Evolutionary conservation across 2,113 vertebrate genomes (phyloP), one percentile per base, ranked within the genome.

Genomic region (Danio rerio): DNA sequence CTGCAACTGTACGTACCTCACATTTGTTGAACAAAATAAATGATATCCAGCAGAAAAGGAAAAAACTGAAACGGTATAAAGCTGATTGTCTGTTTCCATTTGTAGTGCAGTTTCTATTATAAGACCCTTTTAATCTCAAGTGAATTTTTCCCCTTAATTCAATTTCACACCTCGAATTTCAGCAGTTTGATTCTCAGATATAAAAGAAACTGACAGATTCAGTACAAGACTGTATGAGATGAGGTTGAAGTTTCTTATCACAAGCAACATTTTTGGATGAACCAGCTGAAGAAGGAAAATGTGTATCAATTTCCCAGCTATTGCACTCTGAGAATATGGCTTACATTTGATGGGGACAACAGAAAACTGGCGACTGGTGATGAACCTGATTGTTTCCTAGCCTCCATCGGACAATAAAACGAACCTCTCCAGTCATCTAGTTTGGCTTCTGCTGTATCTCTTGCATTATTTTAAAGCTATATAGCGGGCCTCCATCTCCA

Each of bases 401-500:
- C 18, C 49, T 74, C 49, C 42, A 49, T 18, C 5, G 42, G 58
- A 70, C 21, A 53, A 78, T 55, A 84, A 49, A 80, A 79, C 79
- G 49, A 77, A 80, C 42, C 72, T 43, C 45, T 71, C 73, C 58
- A 9, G 21, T 83, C 68, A 15, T 74, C 58, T 79, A 70, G 72
- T 68, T 82, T 53, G 16, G 18, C n/a, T 52, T 55, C 45, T 68
- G 55, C 73, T 50, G 13, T 72, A 74, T 12, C 59, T 78, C 49
- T 72, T 21, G 55, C 71, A 20, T 62, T 40, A 79, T 71, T 65
- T 72, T 5, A 78, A 65, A 18, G 72, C 72, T 76, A 20, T 82
- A 61, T 18, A 71, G 81, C 55, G 65, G 58, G 63, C 20, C 63
- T 85, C 70, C 42, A 55, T 70, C 76, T 79, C 78, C 83, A 80